Evolutionary conservation across 2,113 vertebrate genomes (phyloP).

Genomic region (Carassius gibelio): DNA sequence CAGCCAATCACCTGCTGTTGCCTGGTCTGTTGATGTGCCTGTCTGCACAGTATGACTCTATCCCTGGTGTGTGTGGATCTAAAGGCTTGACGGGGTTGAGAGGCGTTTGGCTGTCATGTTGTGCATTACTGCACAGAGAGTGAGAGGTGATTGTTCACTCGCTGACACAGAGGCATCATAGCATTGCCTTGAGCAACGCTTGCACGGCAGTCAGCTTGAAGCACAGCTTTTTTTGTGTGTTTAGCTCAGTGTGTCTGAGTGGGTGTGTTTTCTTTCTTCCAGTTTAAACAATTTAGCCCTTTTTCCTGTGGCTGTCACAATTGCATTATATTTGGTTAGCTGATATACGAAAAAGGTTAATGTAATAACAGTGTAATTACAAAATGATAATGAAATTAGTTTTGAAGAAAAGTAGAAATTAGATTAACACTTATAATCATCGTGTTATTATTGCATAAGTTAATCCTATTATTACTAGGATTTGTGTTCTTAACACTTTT

Average conservation of each 20-base stretch:
- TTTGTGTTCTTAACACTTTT: background rate
- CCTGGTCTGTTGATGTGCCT: constrained; percentile 43
- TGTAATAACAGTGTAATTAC: too few species aligned
- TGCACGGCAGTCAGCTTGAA: constrained; percentile 27
- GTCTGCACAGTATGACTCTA: constrained; percentile 39
- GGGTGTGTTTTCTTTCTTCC: background rate
- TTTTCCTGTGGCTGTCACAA: background rate
- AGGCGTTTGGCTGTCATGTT: constrained; percentile 47
- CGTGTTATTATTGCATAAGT: background rate
- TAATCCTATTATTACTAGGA: constrained; percentile 1
- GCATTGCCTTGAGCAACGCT: constrained; percentile 40
- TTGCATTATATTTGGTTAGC: background rate
- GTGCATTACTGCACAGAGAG: constrained; percentile 42
- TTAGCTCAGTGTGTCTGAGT: background rate
- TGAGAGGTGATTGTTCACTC: constrained; percentile 40
- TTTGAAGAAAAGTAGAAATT: background rate
- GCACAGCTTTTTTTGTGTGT: constrained; percentile 18
- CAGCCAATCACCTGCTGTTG: constrained; percentile 45
- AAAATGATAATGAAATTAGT: background rate
- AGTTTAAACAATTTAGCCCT: constrained; percentile 14
- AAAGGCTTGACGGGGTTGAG: constrained; percentile 48
- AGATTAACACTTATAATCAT: background rate
- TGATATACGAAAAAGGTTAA: background rate
- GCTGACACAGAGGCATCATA: constrained; percentile 29
- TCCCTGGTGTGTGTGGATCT: constrained; percentile 43